A percentile compares a stretch with the other conserved stretches of the same genome.
These are phyloP conservation scores for Lasioglossum marginatum DNA, from an alignment of 2,888 invertebrate species.

Conservation along the genomic window DNA sequence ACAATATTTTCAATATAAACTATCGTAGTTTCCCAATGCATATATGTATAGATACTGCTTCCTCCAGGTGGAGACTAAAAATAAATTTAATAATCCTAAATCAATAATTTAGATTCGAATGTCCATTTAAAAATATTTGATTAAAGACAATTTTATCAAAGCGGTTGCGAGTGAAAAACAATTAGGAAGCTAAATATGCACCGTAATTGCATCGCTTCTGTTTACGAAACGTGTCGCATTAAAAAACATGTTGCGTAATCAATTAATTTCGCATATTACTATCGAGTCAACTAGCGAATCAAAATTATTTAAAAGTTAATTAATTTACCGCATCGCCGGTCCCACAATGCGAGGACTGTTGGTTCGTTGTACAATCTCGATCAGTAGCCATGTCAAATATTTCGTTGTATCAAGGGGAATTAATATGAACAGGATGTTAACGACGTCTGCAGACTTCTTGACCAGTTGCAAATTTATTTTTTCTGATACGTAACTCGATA, in stretches of 20 bases:
- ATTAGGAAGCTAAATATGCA: not conserved
- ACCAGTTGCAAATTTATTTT: not conserved
- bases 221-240: not conserved
- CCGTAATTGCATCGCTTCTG: not conserved
- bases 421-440: slow-evolving; percentile 1
- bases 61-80: not conserved
- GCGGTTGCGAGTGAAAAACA: not conserved
- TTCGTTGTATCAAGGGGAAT: not conserved
- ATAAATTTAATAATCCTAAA: not conserved
- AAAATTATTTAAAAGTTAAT: not conserved
- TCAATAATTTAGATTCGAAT: no score
- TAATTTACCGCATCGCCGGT: slow-evolving; percentile 40
- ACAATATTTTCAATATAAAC: not conserved
- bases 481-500: not conserved
- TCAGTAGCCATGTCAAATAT: slow-evolving; percentile 24
- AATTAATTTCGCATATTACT: not conserved
- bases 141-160: not conserved
- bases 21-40: not conserved
- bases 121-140: not conserved
- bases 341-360: not conserved
- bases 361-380: not conserved
- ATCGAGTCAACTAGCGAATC: not conserved
- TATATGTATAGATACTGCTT: not conserved
- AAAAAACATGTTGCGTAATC: not conserved
- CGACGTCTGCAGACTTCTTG: not conserved